Evolutionary conservation across 2,888 invertebrate species (phyloP), one percentile per base, ranked within the genome.

Genomic region (Heliconius ismenius): DNA sequence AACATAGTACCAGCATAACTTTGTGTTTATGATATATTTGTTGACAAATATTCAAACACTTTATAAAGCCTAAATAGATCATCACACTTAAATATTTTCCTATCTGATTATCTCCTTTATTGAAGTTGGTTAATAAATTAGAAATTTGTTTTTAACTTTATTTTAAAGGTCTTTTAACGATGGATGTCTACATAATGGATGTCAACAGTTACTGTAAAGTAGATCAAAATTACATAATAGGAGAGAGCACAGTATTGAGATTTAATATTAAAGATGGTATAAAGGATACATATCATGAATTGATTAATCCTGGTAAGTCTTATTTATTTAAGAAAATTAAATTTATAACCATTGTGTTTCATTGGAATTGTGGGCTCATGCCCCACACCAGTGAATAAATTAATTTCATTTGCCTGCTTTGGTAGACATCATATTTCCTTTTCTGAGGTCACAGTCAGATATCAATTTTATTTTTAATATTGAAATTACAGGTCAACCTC

Each of bases 131-230:
- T 43, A 43, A 43, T 13, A 43, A 43, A 43, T 43, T 13, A 13
- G 4, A 43, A 15, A 4, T 15, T 49, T 49, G 18, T 49, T 15
- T 49, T n/a, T 58, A n/a, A n/a, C 58, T 10, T 18, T n/a, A 24
- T 15, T 67, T 73, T 82, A 36, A 83, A 92, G 93, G 81, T 32
- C 84, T 91, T 13, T 64, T 85, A 0, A 83, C 86, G 1, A 86
- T 89, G 73, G 85, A 89, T 64, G 86, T 93, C 3, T 93, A 86
- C 54, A 0, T 93, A 1, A 91, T 94, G 79, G 93, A 94, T 76
- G 89, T 93, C 0, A 94, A 93, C 76, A 84, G 64, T 18, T 90
- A 84, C 77, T 93, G 93, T 78, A 85, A 87, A 62, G 78, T 85
- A 0, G 83, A 81, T 0, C 65, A 70, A 0, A 82, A 83, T 0